These are phyloP conservation scores for Maccullochella peelii DNA, from an alignment of 2,113 vertebrate genomes.

Conservation along the genomic window DNA sequence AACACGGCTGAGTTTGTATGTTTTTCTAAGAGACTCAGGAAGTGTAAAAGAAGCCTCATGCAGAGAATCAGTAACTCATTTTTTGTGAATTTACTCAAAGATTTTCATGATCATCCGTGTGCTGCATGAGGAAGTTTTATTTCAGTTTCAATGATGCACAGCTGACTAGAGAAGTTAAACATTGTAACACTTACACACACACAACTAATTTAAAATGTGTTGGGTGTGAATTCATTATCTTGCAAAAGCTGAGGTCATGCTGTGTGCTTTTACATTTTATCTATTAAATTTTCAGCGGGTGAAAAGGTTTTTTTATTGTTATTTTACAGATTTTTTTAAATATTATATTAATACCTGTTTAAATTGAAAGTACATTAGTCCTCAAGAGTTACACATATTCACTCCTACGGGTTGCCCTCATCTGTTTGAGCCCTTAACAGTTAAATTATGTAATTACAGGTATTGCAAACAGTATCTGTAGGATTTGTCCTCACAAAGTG, in stretches of 20 bases:
- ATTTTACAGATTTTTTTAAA: neutral
- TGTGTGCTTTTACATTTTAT: conserved; percentile 32
- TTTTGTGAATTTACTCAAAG: conserved; percentile 1
- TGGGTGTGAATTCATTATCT: conserved; percentile 20
- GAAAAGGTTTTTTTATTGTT: neutral
- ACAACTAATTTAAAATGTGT: conserved; percentile 17
- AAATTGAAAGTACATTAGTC: neutral
- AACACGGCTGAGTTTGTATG: conserved; percentile 53
- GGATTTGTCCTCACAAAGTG: neutral
- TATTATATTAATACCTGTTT: neutral
- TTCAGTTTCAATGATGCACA: conserved; percentile 5
- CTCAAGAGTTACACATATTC: neutral
- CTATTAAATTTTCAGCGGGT: neutral
- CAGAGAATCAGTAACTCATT: conserved; percentile 32
- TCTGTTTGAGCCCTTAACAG: neutral
- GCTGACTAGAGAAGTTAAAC: conserved; percentile 22
- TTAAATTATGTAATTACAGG: neutral
- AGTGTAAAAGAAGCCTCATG: conserved; percentile 42
- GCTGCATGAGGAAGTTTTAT: conserved; percentile 30
- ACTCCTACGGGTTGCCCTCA: neutral
- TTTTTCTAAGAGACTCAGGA: conserved; percentile 56
- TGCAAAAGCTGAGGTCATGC: conserved; percentile 24
- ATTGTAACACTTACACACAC: neutral
- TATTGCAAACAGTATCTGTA: neutral
- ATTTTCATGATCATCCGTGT: conserved; percentile 14